Evolutionary conservation across 2,797 vertebrate species (phyloP), one percentile per base, ranked within the genome.

Genomic region (Discoglossus pictus): DNA sequence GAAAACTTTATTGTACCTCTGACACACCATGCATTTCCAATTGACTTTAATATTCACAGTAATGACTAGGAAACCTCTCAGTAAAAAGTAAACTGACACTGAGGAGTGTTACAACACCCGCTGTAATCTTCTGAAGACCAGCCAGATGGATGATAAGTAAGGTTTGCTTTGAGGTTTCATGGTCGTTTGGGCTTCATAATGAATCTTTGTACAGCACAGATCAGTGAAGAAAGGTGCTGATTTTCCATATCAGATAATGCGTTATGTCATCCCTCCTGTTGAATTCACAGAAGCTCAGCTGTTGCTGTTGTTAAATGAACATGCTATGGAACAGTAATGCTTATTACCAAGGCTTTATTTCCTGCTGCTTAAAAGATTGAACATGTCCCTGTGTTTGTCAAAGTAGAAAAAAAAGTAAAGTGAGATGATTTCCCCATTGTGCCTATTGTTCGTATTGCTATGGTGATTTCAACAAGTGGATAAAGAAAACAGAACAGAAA

Each of bases 161-260:
- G 52, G 20, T 62, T 51, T 48, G 16, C 48, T 73, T 73, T 23
- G 65, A 70, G 61, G 60, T 73, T 72, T 68, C 63, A 39, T 17
- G 38, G 68, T 54, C 61, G 59, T 1, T 0, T 23, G 51, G 68
- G 61, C 25, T 61, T 72, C 75, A 70, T 74, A 75, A 80, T 80
- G 76, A 74, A 61, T 76, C 76, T 73, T 53, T 47, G 71, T 59
- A 31, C 10, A 67, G 73, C 51, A 72, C 68, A 73, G 73, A 80
- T 68, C 73, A 70, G 72, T 73, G 75, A 80, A 79, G 1, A 2
- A 72, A 62, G 74, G 76, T 74, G 78, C 58, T 76, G 82, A 80
- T 73, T 73, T 74, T 63, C 52, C 38, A 67, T 59, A 67, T 56
- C 70, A 78, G 75, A 77, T 75, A 75, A 79, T 69, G 1, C 0